Percentiles rank a stretch among this genome's conserved stretches.
These are phyloP conservation scores for Aegypius monachus DNA, from an alignment of 2,113 vertebrate genomes.

Conservation along the genomic window DNA sequence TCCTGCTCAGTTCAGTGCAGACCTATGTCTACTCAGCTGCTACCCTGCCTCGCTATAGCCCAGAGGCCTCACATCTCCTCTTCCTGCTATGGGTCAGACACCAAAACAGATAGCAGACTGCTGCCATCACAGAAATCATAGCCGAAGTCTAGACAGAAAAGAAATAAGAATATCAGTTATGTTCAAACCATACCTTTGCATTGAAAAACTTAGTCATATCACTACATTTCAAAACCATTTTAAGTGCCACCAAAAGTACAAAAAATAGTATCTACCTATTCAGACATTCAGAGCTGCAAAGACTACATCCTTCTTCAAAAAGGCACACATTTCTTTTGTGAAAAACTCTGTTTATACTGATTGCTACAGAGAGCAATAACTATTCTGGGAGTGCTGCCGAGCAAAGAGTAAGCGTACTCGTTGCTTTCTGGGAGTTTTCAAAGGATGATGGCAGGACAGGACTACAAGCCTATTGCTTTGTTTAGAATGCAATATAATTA, in stretches of 20 bases:
- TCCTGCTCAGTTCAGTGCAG: background rate
- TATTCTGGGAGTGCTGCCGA: background rate
- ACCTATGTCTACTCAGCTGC: background rate
- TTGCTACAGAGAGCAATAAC: background rate
- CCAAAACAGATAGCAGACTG: background rate
- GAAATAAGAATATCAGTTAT: background rate
- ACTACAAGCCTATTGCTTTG: background rate
- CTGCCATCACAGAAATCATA: background rate
- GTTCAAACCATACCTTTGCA: background rate
- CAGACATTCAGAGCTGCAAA: background rate
- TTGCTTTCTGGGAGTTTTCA: background rate
- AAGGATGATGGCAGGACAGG: background rate
- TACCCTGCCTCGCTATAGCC: background rate
- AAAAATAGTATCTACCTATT: background rate
- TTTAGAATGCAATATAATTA: background rate
- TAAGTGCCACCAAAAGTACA: background rate
- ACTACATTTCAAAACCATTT: background rate
- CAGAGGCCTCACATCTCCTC: background rate
- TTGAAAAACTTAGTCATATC: background rate
- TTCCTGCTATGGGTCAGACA: background rate
- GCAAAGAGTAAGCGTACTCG: background rate
- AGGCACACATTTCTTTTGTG: background rate
- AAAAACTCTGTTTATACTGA: background rate
- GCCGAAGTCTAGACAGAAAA: background rate
- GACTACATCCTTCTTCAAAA: background rate